A percentile compares a stretch with the other conserved stretches of the same genome.
These are phyloP conservation scores for Pipistrellus pipistrellus DNA, from an alignment of 2,797 vertebrate genomes.

Conservation along the genomic window DNA sequence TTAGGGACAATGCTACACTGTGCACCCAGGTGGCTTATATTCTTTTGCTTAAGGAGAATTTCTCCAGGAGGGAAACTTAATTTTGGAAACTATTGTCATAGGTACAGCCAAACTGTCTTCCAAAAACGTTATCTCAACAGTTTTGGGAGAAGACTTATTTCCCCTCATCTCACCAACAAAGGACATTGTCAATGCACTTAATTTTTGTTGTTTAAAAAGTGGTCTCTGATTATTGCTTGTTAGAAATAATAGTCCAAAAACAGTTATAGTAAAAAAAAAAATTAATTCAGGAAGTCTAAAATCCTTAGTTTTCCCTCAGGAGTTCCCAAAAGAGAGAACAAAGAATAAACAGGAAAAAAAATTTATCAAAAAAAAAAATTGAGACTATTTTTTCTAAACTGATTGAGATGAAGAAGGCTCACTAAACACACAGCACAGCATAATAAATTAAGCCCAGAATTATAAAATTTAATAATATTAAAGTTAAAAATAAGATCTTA, in stretches of 20 bases:
- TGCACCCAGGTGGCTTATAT: not conserved
- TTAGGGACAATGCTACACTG: not conserved
- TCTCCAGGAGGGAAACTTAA: not conserved
- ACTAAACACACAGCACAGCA: not conserved
- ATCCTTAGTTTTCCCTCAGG: not conserved
- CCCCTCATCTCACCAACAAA: not conserved
- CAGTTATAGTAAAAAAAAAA: not conserved
- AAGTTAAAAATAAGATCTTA: not conserved
- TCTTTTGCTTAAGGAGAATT: not conserved
- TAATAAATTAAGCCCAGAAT: not conserved
- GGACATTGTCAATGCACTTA: not conserved
- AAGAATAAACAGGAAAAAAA: not conserved
- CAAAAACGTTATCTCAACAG: not conserved
- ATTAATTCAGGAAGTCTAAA: constrained; percentile 12
- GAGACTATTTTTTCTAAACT: not conserved
- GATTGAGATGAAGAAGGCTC: not conserved
- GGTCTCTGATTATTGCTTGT: not conserved
- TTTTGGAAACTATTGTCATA: not conserved
- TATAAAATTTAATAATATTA: not conserved
- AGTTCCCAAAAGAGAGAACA: not conserved
- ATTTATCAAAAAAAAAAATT: not conserved
- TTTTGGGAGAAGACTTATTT: constrained; percentile 1
- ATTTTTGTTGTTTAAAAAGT: not conserved
- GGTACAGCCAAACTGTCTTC: not conserved
- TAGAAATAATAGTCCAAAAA: not conserved